Conservation (phyloP, 1,140 invertebrate genomes). For the Zeugodacus cucurbitae region DNA sequence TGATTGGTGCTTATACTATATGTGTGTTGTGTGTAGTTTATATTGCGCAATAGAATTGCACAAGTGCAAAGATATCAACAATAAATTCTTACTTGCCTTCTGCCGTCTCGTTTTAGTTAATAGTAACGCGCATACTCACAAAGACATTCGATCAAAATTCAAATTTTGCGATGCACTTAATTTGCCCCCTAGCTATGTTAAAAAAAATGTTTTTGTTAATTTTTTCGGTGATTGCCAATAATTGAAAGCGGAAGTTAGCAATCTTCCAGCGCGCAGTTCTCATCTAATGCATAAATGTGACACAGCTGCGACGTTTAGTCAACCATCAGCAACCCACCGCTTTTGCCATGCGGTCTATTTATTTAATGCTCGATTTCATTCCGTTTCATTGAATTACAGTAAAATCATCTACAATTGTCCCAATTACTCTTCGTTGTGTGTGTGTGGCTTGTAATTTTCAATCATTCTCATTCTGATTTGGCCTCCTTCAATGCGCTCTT, state of each 20-base stretch:
- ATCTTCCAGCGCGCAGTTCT: neutral
- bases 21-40: neutral
- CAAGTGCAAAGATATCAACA: constrained; percentile 14
- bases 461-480: neutral
- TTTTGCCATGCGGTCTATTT: neutral
- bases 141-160: constrained; percentile 3
- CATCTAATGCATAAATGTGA: neutral
- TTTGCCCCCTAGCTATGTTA: constrained; percentile 18
- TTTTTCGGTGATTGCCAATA: constrained; percentile 9
- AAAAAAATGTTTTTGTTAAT: neutral
- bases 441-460: neutral
- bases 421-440: neutral
- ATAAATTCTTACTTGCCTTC: too few species aligned
- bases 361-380: too few species aligned
- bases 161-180: constrained; percentile 21
- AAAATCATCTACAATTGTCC: neutral
- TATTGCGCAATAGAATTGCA: neutral
- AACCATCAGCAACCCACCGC: neutral
- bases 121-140: too few species aligned
- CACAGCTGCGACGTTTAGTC: constrained; percentile 19
- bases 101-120: neutral
- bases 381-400: neutral
- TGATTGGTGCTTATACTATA: neutral
- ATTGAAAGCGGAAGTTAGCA: constrained; percentile 36
- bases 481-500: neutral